Base-by-base conservation (phyloP, 2,888 invertebrate genomes). In the Strigamia maritima region DNA sequence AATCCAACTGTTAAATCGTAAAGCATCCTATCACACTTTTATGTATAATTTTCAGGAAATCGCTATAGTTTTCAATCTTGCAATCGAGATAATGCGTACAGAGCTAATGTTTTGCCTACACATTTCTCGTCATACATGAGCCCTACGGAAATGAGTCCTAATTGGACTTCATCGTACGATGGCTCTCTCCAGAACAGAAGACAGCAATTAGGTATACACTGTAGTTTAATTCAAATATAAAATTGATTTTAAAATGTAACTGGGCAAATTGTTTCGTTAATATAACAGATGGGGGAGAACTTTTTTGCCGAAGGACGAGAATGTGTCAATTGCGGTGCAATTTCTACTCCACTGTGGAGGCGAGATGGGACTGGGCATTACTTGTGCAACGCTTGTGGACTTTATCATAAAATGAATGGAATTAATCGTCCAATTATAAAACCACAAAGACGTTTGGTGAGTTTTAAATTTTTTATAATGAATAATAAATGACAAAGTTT, bases 381-480 rank as follows among this genome's bases (percentile, higher is more conserved):
- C 88, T 90, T 97, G 85, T 98, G 98, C 91, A 98, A 98, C 89
- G 98, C 98, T 80, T 98, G 98, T 88, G 98, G 98, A 81, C 92
- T 98, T 81, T 98, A 98, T 90, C 95, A 97, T 89, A 97, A 97
- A 90, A 98, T 98, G 95, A 98, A 98, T 89, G 97, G 97, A 85
- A 94, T 96, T 90, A 97, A 97, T 89, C 90, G 98, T 84, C 98
- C 98, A 81, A 90, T 99, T 85, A 96, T 98, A 85, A 98, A 98
- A 89, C 98, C 98, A 82, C 80, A 80, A 60, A 19, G 44, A 44
- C 38, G 77, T 24, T 22, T 77, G 77, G 77, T 77, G 44, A 77
- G 77, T 35, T 35, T 54, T 44, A 44, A 44, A 60, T 22, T 70
- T 2, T 28, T 75, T 28, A 12, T 75, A 4, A 14, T 8, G 75